Evolutionary conservation across 2,797 vertebrate species (phyloP), one percentile per base, ranked within the genome.

Genomic region (Manis crassicaudata): DNA sequence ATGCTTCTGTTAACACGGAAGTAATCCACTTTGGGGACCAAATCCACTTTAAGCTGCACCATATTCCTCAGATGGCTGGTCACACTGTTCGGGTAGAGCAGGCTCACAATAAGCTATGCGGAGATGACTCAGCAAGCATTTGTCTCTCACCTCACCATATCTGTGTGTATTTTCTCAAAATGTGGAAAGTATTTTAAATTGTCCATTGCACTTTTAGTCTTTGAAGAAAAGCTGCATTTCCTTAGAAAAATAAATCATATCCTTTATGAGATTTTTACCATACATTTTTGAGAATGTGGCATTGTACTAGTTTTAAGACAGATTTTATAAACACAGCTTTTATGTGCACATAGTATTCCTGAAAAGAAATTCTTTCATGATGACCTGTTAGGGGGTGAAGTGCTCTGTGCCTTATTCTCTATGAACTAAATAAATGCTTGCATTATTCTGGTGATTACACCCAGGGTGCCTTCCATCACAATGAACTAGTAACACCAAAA

Each of bases 161-260:
- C 54, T 89, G n/a, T 3, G 23, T 60, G 46, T 46, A 46, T 92
- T 91, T n/a, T 76, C 84, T 81, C 29, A 82, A 92, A 84, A 54
- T 14, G n/a, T 7, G 5, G 20, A 72, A 35, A 88, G 25, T 35
- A 50, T 56, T 92, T 94, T 79, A 27, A 80, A 83, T 67, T 83
- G 50, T 11, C 46, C 25, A 50, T 6, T 79, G 23, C 93, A 90
- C 13, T 73, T 88, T 37, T 37, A 23, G 18, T 62, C 93, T 87
- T 50, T 94, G 46, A 88, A 87, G 87, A 94, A 70, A 82, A 91
- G 54, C 4, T 52, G 52, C 16, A 35, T 82, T 96, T 92, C n/a
- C 65, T 79, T 87, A 84, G 62, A 76, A 58, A 82, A 96, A 65
- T 62, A 81, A 90, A 84, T 60, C 62, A 5, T 40, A 72, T 65